A percentile compares a stretch with the other conserved stretches of the same genome.
phyloP scores from a whole-genome alignment of 2,113 vertebrate genomes.

The Tor tambroides region DNA sequence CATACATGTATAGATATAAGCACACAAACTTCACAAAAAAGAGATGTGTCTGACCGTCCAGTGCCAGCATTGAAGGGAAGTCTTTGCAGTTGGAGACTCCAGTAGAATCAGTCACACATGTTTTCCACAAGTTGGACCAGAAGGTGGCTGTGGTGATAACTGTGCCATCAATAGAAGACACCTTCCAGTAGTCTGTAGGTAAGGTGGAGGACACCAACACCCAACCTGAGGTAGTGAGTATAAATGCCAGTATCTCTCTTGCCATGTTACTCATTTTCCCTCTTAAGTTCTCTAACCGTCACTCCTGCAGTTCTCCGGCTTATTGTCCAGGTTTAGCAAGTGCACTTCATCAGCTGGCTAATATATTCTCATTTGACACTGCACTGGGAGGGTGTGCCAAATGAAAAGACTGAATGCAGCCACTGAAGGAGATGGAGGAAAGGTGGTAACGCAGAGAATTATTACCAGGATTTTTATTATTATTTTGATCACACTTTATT shows the following conservation, averaged over 20 bases:
- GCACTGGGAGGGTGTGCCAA: not conserved
- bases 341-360: no score
- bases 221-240: conserved; percentile 85
- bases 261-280: conserved; percentile 76
- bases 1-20: not conserved
- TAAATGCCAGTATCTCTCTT: conserved; percentile 86
- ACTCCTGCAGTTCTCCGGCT: not conserved
- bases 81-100: conserved; percentile 95
- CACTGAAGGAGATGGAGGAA: not conserved
- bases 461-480: not conserved
- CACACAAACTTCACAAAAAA: not conserved
- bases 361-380: not conserved
- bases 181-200: conserved; percentile 94
- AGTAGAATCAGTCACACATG: conserved; percentile 93
- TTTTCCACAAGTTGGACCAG: conserved; percentile 95
- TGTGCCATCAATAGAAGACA: conserved; percentile 89
- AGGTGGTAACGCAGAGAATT: not conserved
- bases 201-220: conserved; percentile 89
- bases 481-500: not conserved
- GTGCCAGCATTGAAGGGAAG: conserved; percentile 92
- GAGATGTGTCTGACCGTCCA: conserved; percentile 83
- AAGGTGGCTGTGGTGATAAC: conserved; percentile 95
- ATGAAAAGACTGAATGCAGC: not conserved
- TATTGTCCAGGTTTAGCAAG: not conserved
- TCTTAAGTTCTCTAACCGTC: conserved; percentile 14